Evolutionary conservation across 2,888 invertebrate species (phyloP).

Genomic region (Lasioglossum marginatum): DNA sequence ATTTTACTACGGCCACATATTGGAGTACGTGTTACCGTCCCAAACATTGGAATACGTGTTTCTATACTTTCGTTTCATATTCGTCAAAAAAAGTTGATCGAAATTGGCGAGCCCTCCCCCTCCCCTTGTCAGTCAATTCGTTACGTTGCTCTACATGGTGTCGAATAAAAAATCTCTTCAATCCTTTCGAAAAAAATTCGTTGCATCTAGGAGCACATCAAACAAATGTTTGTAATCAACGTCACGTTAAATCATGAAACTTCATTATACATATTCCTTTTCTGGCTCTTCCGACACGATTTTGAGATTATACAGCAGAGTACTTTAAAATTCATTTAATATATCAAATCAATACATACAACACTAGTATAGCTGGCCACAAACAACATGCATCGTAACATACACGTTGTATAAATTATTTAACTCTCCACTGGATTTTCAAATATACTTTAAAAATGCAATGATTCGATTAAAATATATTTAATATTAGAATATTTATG

Average conservation of each 20-base stretch:
- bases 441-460: too few relatives aligned
- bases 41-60: slow-evolving; percentile 8
- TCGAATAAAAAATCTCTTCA: background rate
- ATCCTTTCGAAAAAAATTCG: background rate
- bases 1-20: background rate
- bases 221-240: background rate
- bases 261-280: background rate
- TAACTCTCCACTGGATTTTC: too few relatives aligned
- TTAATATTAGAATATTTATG: too few relatives aligned
- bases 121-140: background rate
- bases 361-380: too few relatives aligned
- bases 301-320: background rate
- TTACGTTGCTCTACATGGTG: background rate
- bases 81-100: slow-evolving; percentile 13
- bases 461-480: too few relatives aligned
- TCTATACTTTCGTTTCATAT: background rate
- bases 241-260: background rate
- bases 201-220: background rate
- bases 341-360: too few relatives aligned
- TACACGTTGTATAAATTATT: too few relatives aligned
- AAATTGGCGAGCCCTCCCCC: background rate
- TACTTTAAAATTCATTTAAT: background rate
- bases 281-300: background rate
- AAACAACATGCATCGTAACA: too few relatives aligned
- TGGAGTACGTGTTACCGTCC: background rate